A percentile compares a stretch with the other conserved stretches of the same genome.
Conservation (phyloP, 2,888 invertebrate genomes). For the Ormia ochracea region DNA sequence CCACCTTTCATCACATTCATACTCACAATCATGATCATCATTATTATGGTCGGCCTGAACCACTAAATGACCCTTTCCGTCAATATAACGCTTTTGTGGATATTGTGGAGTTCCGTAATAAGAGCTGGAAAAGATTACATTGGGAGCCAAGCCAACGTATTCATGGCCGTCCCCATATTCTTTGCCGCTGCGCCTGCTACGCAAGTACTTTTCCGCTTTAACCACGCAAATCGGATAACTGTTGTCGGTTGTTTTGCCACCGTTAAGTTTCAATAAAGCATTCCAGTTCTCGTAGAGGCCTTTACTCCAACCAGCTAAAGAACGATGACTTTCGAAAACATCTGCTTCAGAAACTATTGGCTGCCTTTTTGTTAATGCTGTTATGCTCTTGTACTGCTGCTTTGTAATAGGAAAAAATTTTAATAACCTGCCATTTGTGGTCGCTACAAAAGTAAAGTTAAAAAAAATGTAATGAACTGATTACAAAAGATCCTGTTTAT, state of each 20-base stretch:
- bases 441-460: not conserved
- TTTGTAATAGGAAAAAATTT: conserved; percentile 39
- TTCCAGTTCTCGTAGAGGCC: not conserved
- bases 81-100: not conserved
- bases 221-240: not conserved
- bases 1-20: not conserved
- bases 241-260: too few relatives aligned
- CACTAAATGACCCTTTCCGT: not conserved
- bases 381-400: conserved; percentile 3
- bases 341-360: not conserved
- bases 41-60: not conserved
- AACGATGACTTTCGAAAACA: not conserved
- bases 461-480: not conserved
- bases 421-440: conserved; percentile 26
- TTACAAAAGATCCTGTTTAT: not conserved
- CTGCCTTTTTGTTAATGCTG: not conserved
- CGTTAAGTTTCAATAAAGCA: not conserved
- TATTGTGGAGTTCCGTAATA: not conserved
- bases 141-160: not conserved
- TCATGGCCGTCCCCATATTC: not conserved
- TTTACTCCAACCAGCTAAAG: not conserved
- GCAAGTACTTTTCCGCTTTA: not conserved
- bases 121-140: not conserved
- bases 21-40: not conserved
- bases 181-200: not conserved